A percentile compares a stretch with the other conserved stretches of the same genome.
phyloP scores from a whole-genome alignment of 1,140 invertebrate species.

The Papilio dardanus region DNA sequence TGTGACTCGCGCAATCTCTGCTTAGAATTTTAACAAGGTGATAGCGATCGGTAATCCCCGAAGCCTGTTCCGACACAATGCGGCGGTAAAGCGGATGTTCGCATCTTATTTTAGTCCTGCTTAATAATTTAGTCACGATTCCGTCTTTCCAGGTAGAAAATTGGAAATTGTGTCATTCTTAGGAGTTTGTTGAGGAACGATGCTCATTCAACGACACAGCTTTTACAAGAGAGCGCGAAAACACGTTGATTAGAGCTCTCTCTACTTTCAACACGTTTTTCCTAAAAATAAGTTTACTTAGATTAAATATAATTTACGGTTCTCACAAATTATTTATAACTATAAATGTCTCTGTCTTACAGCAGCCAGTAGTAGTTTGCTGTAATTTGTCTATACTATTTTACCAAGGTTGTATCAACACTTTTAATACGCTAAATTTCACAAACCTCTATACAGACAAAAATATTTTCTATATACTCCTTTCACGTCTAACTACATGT shows the following conservation, averaged over 20 bases:
- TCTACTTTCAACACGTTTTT: conserved; percentile 34
- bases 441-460: not conserved
- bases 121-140: conserved; percentile 79
- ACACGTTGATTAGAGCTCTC: conserved; percentile 39
- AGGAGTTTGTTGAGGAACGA: conserved; percentile 63
- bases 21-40: conserved; percentile 75
- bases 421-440: not conserved
- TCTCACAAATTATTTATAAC: too few relatives aligned
- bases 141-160: conserved; percentile 74
- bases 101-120: conserved; percentile 71
- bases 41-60: conserved; percentile 76
- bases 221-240: conserved; percentile 40
- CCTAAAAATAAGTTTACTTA: not conserved
- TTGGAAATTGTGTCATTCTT: conserved; percentile 77
- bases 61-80: conserved; percentile 71
- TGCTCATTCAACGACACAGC: conserved; percentile 59
- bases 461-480: not conserved
- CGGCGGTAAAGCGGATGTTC: conserved; percentile 71
- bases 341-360: too few relatives aligned
- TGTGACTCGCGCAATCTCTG: conserved; percentile 71
- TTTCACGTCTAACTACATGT: not conserved
- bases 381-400: too few relatives aligned
- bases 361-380: too few relatives aligned
- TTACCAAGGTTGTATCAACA: too few relatives aligned
- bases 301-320: too few relatives aligned